Evolutionary conservation across 1,140 invertebrate genomes (phyloP).

Genomic region (Phenacoccus solenopsis): DNA sequence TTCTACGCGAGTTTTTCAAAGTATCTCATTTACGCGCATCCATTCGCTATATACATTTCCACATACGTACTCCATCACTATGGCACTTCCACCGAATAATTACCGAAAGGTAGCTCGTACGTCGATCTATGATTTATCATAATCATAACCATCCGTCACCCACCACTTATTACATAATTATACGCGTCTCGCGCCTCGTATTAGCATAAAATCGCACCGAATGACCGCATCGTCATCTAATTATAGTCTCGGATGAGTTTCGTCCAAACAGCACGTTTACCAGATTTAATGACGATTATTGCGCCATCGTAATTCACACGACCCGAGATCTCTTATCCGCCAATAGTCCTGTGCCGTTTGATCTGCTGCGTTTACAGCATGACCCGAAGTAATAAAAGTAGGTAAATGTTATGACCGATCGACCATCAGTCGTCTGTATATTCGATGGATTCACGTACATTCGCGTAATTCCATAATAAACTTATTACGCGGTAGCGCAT

Average conservation of each 20-base stretch:
- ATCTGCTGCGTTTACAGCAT: neutral
- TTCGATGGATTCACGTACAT: too few species aligned
- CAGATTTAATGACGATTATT: slow-evolving; percentile 13
- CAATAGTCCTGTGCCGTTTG: neutral
- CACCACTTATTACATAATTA: slow-evolving; percentile 7
- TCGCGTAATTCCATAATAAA: neutral
- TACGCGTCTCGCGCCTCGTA: neutral
- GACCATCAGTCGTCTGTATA: too few species aligned
- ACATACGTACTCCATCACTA: too few species aligned
- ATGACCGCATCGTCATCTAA: neutral
- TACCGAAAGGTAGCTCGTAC: too few species aligned
- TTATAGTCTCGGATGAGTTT: slow-evolving; percentile 7
- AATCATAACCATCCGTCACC: too few species aligned
- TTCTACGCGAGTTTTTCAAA: too few species aligned
- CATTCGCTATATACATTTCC: too few species aligned
- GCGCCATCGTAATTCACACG: slow-evolving; percentile 12
- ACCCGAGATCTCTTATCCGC: slow-evolving; percentile 12
- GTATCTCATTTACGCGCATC: too few species aligned
- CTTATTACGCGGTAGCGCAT: neutral
- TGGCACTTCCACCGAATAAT: neutral
- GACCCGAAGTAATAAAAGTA: slow-evolving; percentile 7
- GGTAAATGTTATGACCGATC: slow-evolving; percentile 15
- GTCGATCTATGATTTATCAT: too few species aligned
- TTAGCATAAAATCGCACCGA: slow-evolving; percentile 1
- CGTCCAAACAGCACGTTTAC: neutral